Evolutionary conservation across 2,797 vertebrate species (phyloP).

Genomic region (Margarornis squamiger): DNA sequence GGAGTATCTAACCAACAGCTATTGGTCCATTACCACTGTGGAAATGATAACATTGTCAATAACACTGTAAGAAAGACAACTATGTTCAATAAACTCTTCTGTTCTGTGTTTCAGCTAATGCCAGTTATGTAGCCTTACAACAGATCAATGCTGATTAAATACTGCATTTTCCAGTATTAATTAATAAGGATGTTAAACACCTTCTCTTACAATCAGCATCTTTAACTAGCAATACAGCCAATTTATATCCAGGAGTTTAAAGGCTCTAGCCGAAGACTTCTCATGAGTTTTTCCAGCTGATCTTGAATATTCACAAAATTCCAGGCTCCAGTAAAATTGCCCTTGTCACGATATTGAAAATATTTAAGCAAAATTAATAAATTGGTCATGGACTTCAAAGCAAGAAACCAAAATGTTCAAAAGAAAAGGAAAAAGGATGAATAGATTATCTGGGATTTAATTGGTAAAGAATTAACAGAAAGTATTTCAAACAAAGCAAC

Average conservation of each 20-base stretch:
- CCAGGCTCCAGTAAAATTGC: background rate
- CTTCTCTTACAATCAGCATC: background rate
- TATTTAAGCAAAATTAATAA: background rate
- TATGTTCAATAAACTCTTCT: slow-evolving; percentile 20
- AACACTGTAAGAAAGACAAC: background rate
- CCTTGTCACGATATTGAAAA: background rate
- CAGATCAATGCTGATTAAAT: slow-evolving; percentile 37
- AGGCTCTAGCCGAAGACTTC: background rate
- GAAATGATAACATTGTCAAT: slow-evolving; percentile 44
- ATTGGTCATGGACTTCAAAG: background rate
- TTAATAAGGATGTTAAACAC: slow-evolving; percentile 12
- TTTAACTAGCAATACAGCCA: background rate
- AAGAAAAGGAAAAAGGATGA: no score
- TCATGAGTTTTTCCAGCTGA: background rate
- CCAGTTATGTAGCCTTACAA: background rate
- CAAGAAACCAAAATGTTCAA: background rate
- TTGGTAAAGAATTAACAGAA: background rate
- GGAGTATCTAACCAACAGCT: background rate
- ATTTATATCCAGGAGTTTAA: background rate
- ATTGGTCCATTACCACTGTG: background rate
- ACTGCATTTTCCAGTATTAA: slow-evolving; percentile 21
- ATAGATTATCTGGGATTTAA: background rate
- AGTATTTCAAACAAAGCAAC: background rate
- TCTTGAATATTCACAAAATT: background rate
- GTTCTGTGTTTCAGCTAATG: background rate